Percentiles rank a stretch among this genome's conserved stretches.
These are phyloP conservation scores for Camponotus fellah DNA, from an alignment of 2,888 invertebrate species.

Conservation along the genomic window DNA sequence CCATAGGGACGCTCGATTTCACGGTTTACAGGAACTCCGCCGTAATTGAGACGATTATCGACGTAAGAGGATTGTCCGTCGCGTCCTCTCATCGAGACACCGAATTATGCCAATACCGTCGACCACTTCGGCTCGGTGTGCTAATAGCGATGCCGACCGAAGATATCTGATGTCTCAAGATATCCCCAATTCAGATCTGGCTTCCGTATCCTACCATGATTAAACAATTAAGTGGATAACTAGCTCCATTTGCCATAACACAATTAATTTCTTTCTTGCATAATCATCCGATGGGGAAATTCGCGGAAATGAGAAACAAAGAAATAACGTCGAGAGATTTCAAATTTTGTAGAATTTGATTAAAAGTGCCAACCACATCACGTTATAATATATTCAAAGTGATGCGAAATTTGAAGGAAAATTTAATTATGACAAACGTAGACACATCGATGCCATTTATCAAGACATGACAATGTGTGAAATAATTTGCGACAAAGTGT, in stretches of 20 bases:
- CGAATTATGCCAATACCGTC: conserved; percentile 44
- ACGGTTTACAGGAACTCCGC: conserved; percentile 64
- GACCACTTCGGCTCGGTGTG: conserved; percentile 34
- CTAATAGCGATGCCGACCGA: conserved; percentile 50
- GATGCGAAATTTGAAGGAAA: background rate
- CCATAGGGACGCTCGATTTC: conserved; percentile 61
- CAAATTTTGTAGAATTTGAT: background rate
- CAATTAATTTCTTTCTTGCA: background rate
- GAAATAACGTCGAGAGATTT: conserved; percentile 1
- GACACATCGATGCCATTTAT: background rate
- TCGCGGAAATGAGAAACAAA: background rate
- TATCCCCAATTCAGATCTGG: conserved; percentile 24
- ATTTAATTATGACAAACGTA: background rate
- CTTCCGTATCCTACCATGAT: background rate
- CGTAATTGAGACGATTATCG: conserved; percentile 68
- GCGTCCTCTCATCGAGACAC: conserved; percentile 63
- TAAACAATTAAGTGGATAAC: conserved; percentile 19
- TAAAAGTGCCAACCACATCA: background rate
- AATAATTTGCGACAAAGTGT: background rate
- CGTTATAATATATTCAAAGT: background rate
- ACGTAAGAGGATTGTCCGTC: conserved; percentile 67
- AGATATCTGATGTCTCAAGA: conserved; percentile 44
- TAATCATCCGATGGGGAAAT: background rate
- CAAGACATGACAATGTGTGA: background rate
- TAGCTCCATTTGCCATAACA: background rate